These are phyloP conservation scores for Myotis yumanensis DNA, from an alignment of 2,113 vertebrate species.

Conservation along the genomic window DNA sequence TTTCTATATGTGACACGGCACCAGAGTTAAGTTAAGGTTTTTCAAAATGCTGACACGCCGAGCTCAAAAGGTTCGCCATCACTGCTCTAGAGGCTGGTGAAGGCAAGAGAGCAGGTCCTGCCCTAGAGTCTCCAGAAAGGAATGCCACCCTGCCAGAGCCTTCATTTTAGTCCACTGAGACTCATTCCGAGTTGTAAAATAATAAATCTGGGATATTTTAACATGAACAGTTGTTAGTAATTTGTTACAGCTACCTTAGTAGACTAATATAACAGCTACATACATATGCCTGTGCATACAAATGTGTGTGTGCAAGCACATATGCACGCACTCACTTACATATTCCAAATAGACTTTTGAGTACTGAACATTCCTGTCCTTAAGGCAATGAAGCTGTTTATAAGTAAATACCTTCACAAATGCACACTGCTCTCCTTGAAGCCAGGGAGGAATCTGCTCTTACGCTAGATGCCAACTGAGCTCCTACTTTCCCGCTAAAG, in stretches of 20 bases:
- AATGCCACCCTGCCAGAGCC: accelerated
- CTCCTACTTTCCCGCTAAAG: background rate
- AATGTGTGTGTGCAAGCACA: too few species aligned
- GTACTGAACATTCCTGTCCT: background rate
- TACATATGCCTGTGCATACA: background rate
- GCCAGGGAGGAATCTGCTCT: background rate
- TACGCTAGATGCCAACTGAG: background rate
- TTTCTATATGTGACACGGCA: too few species aligned
- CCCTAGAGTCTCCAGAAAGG: background rate
- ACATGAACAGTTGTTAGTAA: background rate
- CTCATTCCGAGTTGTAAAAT: background rate
- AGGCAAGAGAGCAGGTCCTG: background rate
- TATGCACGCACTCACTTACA: background rate
- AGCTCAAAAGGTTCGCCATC: too few species aligned
- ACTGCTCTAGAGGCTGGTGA: background rate
- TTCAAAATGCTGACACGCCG: too few species aligned
- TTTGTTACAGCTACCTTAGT: background rate
- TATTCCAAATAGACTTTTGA: background rate
- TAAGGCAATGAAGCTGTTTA: background rate
- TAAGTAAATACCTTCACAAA: background rate
- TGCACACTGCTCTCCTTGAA: background rate
- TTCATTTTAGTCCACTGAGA: background rate
- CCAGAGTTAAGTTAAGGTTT: too few species aligned
- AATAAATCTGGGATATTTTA: background rate
- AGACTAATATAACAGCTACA: background rate